phyloP scores from a whole-genome alignment of 1,140 invertebrate species.

The Sinella curviseta region DNA sequence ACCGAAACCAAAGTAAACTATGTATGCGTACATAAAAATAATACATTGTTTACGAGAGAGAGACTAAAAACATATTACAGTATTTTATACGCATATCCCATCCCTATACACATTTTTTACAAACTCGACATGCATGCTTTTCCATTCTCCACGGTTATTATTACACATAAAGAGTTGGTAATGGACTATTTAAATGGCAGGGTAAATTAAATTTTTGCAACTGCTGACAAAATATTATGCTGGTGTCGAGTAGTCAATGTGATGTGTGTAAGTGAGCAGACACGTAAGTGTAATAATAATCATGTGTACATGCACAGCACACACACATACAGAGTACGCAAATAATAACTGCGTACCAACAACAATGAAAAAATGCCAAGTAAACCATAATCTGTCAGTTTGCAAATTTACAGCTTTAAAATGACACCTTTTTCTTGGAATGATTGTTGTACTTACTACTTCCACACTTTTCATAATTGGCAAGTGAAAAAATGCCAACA shows the following conservation, averaged over 20 bases:
- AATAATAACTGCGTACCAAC: background rate
- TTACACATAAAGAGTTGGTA: conserved; percentile 14
- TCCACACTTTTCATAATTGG: conserved; percentile 1
- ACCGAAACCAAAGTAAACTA: background rate
- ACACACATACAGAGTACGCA: too few relatives aligned
- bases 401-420: conserved; percentile 23
- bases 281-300: background rate
- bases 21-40: background rate
- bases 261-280: conserved; percentile 5
- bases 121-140: conserved; percentile 21
- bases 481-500: background rate
- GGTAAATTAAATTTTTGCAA: conserved; percentile 6
- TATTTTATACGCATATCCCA: too few relatives aligned
- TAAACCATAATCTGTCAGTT: conserved; percentile 1
- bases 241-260: too few relatives aligned
- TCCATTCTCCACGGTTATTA: conserved; percentile 24
- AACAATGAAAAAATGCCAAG: background rate
- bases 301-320: too few relatives aligned
- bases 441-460: background rate
- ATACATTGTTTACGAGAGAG: background rate
- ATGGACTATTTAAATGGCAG: conserved; percentile 23
- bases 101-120: too few relatives aligned
- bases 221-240: conserved; percentile 21
- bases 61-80: background rate
- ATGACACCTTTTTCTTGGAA: conserved; percentile 9